Conservation (phyloP, 2,888 invertebrate species). For the Mycalesis mineus region DNA sequence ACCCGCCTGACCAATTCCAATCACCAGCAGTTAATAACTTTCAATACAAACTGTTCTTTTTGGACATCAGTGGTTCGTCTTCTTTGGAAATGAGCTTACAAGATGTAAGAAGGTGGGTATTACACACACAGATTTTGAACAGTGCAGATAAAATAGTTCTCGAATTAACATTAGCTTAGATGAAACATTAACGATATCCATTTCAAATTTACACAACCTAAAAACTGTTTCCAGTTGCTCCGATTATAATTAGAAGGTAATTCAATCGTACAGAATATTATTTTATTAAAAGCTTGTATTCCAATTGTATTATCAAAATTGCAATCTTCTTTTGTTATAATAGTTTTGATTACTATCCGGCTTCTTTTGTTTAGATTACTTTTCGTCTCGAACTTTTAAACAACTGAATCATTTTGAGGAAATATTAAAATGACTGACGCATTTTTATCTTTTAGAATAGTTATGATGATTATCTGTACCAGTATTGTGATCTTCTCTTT, state of each 20-base stretch:
- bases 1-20: conserved; percentile 75
- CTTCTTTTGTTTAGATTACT: too few species aligned
- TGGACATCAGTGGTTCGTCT: conserved; percentile 87
- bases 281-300: neutral
- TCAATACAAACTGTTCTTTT: conserved; percentile 85
- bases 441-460: too few species aligned
- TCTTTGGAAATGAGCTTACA: conserved; percentile 83
- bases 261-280: neutral
- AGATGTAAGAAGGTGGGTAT: conserved; percentile 82
- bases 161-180: neutral
- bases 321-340: neutral
- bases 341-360: too few species aligned
- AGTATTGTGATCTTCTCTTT: neutral
- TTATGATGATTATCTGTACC: neutral
- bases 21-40: conserved; percentile 81
- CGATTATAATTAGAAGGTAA: conserved; percentile 12
- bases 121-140: neutral
- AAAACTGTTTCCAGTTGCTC: conserved; percentile 23
- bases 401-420: too few species aligned
- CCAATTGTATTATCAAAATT: neutral
- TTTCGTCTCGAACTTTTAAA: too few species aligned
- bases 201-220: conserved; percentile 31
- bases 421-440: too few species aligned
- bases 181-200: conserved; percentile 15
- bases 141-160: neutral